Base-by-base conservation (phyloP, 2,113 vertebrate genomes). In the Thryonomys swinderianus region DNA sequence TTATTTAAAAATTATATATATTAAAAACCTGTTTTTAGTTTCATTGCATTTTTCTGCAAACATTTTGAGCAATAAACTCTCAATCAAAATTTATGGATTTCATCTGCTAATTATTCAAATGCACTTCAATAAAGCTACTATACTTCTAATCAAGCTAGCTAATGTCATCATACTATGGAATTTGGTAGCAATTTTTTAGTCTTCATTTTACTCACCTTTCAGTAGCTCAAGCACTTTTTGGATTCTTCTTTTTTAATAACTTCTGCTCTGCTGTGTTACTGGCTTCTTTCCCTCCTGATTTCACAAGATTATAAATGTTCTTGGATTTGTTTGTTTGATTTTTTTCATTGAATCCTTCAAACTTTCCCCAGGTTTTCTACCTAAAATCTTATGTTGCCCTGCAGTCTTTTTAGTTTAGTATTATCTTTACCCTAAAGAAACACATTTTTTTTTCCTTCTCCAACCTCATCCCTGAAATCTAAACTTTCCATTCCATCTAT, bases 81-180 rank as follows among this genome's bases (percentile, higher is more conserved):
- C 34, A 89, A 30, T 66, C 45, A n/a, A 13, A 6, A 27, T 85
- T 37, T n/a, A 53, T 5, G 48, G 14, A 51, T 71, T 59, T 11
- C 40, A 57, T 51, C 37, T 40, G 71, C 55, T 59, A 16, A 12
- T 3, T 40, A 88, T 80, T 67, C 61, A 76, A 81, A 34, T 40
- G 67, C 4, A 71, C 6, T 82, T 7, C 14, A 40, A n/a, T 23
- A 6, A 74, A 32, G 0, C 23, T 88, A 57, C 2, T 14, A 3
- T 55, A 30, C 10, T 78, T 61, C 2, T 66, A 51, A 87, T 45
- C n/a, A 79, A 74, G 40, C 84, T 66, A 30, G 6, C 2, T 37
- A 91, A 23, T 62, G 67, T 34, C 18, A 90, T 74, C 7, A 66
- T 30, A 27, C 30, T 73, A 23, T 37, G 89, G 91, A 79, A 88